Percentiles rank a stretch among this genome's conserved stretches.
Conservation (phyloP, 2,888 invertebrate species). For the Ephialtes manifestator region DNA sequence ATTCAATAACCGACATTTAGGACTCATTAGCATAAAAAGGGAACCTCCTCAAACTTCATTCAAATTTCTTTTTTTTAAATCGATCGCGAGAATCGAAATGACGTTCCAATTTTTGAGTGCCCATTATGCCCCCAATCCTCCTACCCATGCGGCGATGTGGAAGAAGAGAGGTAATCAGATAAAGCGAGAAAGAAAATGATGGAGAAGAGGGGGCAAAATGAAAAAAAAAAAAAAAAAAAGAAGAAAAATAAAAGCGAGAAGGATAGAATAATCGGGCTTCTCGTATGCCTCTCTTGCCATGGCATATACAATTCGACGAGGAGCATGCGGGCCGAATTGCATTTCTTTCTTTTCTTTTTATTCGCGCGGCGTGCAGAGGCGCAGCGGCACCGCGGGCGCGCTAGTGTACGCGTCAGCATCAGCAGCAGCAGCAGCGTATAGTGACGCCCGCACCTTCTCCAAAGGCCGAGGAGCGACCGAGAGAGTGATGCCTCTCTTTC, state of each 20-base stretch:
- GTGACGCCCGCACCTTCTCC: constrained; percentile 60
- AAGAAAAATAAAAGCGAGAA: constrained; percentile 33
- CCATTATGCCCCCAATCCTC: too few relatives aligned
- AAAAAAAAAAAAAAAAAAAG: constrained; percentile 39
- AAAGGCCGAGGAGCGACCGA: constrained; percentile 29
- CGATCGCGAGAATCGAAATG: too few relatives aligned
- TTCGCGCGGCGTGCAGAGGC: constrained; percentile 39
- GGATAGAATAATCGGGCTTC: constrained; percentile 54
- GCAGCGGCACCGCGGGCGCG: constrained; percentile 50
- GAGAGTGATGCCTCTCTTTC: constrained; percentile 19
- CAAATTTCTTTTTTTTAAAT: too few relatives aligned
- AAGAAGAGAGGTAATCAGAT: constrained; percentile 22
- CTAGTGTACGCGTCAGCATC: constrained; percentile 53
- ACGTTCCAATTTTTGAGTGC: too few relatives aligned
- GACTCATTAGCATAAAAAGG: too few relatives aligned
- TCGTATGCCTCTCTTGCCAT: constrained; percentile 67
- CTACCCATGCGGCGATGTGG: neutral
- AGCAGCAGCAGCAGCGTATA: constrained; percentile 33
- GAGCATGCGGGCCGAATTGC: constrained; percentile 72
- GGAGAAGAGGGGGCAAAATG: neutral
- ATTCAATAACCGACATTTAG: too few relatives aligned
- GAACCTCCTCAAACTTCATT: too few relatives aligned
- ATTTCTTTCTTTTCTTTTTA: constrained; percentile 50
- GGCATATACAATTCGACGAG: constrained; percentile 37
- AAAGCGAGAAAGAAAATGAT: constrained; percentile 14